Conservation (phyloP, 2,888 invertebrate genomes). For the Congeria kusceri region DNA sequence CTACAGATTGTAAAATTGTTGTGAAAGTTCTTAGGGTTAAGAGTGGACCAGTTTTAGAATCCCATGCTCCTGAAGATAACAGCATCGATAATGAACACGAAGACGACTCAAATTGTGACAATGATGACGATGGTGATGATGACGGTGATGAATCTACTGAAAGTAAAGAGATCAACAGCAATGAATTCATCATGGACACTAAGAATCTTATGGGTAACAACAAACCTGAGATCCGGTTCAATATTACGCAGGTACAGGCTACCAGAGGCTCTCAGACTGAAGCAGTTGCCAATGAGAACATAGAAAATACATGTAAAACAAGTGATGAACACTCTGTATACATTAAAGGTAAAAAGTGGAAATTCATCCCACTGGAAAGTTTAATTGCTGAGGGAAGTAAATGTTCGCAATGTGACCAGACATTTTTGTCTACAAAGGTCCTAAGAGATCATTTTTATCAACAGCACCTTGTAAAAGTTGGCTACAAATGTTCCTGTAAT, state of each 20-base stretch:
- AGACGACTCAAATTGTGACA: not conserved
- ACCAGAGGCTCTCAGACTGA: too few relatives aligned
- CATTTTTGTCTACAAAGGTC: constrained; percentile 7
- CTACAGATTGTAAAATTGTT: too few relatives aligned
- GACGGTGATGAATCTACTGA: constrained; percentile 20
- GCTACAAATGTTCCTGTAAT: constrained; percentile 26
- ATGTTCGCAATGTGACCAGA: constrained; percentile 29
- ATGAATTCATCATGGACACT: too few relatives aligned
- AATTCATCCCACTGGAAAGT: not conserved
- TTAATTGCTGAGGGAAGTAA: not conserved
- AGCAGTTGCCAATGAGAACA: too few relatives aligned
- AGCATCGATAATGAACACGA: not conserved
- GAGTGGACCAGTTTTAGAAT: not conserved
- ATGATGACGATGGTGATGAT: constrained; percentile 10
- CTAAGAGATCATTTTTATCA: constrained; percentile 44
- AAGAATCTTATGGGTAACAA: too few relatives aligned
- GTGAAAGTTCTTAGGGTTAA: constrained; percentile 6
- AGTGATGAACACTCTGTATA: too few relatives aligned
- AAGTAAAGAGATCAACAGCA: not conserved
- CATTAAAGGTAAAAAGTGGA: constrained; percentile 1
- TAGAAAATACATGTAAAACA: too few relatives aligned
- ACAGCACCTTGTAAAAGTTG: constrained; percentile 38
- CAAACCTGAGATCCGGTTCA: too few relatives aligned
- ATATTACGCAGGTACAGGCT: too few relatives aligned
- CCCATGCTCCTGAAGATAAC: not conserved